Evolutionary conservation across 1,140 invertebrate species (phyloP).

Genomic region (Eupristina koningsbergeri): DNA sequence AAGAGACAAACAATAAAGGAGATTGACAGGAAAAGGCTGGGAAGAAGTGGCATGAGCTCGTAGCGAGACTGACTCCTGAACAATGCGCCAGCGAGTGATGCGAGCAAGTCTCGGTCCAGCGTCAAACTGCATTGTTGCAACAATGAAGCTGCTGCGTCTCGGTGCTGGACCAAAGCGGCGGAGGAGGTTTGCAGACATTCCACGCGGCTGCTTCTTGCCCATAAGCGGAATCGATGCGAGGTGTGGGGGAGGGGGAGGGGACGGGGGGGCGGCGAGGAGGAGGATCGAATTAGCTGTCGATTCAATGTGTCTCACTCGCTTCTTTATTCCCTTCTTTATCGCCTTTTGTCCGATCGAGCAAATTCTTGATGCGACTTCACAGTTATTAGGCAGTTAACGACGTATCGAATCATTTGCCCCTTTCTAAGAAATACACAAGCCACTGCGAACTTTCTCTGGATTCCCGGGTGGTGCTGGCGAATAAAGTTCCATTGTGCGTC

Average conservation of each 20-base stretch:
- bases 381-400: not conserved
- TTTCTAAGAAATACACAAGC: not conserved
- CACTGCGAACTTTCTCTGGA: not conserved
- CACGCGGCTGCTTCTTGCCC: not conserved
- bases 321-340: not conserved
- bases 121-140: conserved; percentile 6
- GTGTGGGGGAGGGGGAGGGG: too few species aligned
- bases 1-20: too few species aligned
- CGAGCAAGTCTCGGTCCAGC: conserved; percentile 19
- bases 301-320: not conserved
- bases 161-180: not conserved
- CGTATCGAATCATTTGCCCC: conserved; percentile 16
- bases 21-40: conserved; percentile 1
- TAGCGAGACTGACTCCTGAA: conserved; percentile 39
- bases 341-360: not conserved
- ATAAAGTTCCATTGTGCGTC: not conserved
- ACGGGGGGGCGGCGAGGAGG: too few species aligned
- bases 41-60: conserved; percentile 44
- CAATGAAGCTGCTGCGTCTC: not conserved
- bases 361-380: not conserved
- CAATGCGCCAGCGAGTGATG: conserved; percentile 27
- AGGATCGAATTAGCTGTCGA: conserved; percentile 1
- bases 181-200: conserved; percentile 3
- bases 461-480: not conserved
- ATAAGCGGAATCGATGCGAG: not conserved